Conservation (phyloP, 1,140 invertebrate species). For the Eufriesea mexicana region DNA sequence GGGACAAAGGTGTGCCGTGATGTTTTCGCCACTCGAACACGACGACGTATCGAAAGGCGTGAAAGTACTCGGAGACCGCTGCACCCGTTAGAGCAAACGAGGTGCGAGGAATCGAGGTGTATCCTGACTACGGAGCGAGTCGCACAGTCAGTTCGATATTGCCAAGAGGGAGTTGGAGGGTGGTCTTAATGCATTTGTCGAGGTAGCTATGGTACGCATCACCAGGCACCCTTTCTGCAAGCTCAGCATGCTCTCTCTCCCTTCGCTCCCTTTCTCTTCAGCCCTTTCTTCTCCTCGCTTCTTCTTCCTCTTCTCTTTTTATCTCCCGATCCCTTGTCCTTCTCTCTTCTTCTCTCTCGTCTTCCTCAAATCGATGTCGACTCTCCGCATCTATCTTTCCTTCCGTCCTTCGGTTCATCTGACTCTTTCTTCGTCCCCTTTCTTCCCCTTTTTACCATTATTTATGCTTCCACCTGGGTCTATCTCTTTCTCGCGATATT, state of each 20-base stretch:
- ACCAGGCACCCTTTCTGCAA: conserved; percentile 82
- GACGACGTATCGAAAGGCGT: conserved; percentile 19
- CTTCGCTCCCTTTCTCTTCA: conserved; percentile 41
- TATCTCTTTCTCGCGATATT: neutral
- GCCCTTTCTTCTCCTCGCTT: conserved; percentile 18
- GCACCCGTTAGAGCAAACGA: conserved; percentile 12
- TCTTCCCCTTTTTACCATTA: conserved; percentile 7
- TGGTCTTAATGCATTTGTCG: conserved; percentile 81
- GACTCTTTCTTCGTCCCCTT: neutral
- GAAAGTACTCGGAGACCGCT: neutral
- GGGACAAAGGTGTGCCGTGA: neutral
- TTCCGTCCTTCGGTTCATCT: neutral
- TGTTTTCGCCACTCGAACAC: conserved; percentile 24
- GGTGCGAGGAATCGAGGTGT: conserved; percentile 40
- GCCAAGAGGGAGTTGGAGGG: conserved; percentile 58
- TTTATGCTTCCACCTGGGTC: neutral
- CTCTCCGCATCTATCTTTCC: neutral
- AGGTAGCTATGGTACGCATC: conserved; percentile 80
- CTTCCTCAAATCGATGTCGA: neutral
- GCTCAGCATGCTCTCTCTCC: conserved; percentile 74
- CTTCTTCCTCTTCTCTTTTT: conserved; percentile 26
- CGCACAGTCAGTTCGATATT: conserved; percentile 74
- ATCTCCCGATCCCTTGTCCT: conserved; percentile 23
- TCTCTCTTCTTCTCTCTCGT: conserved; percentile 26
- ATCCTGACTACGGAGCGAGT: conserved; percentile 39